A percentile compares a stretch with the other conserved stretches of the same genome.
Conservation (phyloP, 2,888 invertebrate species). For the Rapana venosa region DNA sequence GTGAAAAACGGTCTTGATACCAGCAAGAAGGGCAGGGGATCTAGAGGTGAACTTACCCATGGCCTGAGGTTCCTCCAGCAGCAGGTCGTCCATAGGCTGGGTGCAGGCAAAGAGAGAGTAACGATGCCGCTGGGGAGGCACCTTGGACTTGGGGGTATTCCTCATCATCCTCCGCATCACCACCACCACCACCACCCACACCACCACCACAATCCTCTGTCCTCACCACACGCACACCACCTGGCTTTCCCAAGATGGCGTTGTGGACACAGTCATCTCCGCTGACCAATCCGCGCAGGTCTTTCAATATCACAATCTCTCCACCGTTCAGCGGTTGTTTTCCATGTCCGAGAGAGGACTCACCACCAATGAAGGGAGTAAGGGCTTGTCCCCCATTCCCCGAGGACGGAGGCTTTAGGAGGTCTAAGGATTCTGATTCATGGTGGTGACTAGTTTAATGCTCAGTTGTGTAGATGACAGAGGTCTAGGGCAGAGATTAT, state of each 20-base stretch:
- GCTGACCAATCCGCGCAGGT: too few relatives aligned
- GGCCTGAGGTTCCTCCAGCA: conserved; percentile 66
- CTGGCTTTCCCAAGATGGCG: not conserved
- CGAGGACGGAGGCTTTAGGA: too few relatives aligned
- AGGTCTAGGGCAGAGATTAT: too few relatives aligned
- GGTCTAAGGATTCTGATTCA: too few relatives aligned
- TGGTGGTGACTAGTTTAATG: too few relatives aligned
- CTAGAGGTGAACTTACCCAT: conserved; percentile 59
- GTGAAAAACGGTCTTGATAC: too few relatives aligned
- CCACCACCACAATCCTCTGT: not conserved
- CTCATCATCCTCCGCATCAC: not conserved
- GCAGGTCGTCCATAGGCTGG: conserved; percentile 63
- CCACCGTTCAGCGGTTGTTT: too few relatives aligned
- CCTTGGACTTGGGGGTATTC: conserved; percentile 23
- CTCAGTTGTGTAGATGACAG: too few relatives aligned
- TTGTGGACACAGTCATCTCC: not conserved
- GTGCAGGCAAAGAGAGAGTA: conserved; percentile 71
- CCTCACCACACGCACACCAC: not conserved
- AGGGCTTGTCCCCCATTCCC: not conserved
- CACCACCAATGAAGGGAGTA: too few relatives aligned
- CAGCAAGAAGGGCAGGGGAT: too few relatives aligned
- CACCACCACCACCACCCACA: not conserved
- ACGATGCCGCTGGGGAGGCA: conserved; percentile 54
- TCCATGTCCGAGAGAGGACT: too few relatives aligned
- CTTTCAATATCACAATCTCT: too few relatives aligned